Evolutionary conservation across 2,797 vertebrate species (phyloP), one percentile per base, ranked within the genome.

Genomic region (Intellagama lesueurii): DNA sequence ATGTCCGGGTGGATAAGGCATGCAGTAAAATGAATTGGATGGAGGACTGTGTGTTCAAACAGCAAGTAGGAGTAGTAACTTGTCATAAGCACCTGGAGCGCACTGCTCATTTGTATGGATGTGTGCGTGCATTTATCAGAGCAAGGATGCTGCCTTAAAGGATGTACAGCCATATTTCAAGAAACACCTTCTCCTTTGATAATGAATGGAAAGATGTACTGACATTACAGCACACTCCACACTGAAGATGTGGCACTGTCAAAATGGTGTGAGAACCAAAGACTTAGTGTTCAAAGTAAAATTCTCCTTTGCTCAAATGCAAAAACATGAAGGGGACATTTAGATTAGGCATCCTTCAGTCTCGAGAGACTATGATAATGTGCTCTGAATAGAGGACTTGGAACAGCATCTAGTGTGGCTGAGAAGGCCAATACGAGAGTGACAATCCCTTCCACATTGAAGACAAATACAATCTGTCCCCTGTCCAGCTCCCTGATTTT

Each of bases 11-110:
- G 70, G 69, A 73, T 12, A 81, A 75, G 19, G 26, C 60, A 86
- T 86, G 79, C 44, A 69, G 44, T 82, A 80, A 89, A 80, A 49
- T 85, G 66, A 76, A 82, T 44, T 66, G 78, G 30, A 60, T n/a
- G 30, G 75, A 77, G 17, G 76, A 17, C 47, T 68, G 72, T 86
- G 44, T 81, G 40, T 81, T 86, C 73, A 86, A 84, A 81, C 84
- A 76, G 83, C 70, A 81, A 76, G 9, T 60, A 64, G 28, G 32
- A 86, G n/a, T n/a, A 66, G 78, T 75, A 75, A 82, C 86, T 86
- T 81, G 68, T 76, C 70, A 86, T 56, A 68, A 64, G 76, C 40
- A 32, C 22, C 66, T 47, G 81, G 24, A 2, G 0, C 75, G 75
- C 73, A 81, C 40, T 35, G 11, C 40, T 86, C 30, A 72, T 89